Evolutionary conservation across 2,797 vertebrate species (phyloP).

Genomic region (Anguilla marmorata): DNA sequence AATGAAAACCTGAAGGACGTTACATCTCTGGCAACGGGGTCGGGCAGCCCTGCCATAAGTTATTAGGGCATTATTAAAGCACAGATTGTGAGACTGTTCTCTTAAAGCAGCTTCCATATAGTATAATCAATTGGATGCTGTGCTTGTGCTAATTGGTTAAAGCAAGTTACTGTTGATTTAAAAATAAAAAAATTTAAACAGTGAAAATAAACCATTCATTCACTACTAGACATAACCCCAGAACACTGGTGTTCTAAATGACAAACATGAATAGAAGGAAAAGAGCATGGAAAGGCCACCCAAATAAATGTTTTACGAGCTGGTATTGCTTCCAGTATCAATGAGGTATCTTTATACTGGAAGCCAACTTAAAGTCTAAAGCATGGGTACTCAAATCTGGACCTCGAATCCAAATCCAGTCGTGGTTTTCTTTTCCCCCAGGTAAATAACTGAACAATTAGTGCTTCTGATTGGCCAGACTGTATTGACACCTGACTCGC

Average conservation of each 20-base stretch:
- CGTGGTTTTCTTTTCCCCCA: too few relatives aligned
- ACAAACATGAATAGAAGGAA: background rate
- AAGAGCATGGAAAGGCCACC: background rate
- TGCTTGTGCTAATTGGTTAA: background rate
- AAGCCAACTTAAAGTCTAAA: too few relatives aligned
- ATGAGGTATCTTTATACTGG: background rate
- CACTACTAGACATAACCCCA: background rate
- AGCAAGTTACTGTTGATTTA: background rate
- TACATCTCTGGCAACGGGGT: too few relatives aligned
- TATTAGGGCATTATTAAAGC: background rate
- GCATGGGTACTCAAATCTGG: too few relatives aligned
- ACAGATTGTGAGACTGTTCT: background rate
- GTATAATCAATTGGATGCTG: background rate
- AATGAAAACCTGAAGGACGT: too few relatives aligned
- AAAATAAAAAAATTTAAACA: background rate
- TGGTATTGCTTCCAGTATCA: background rate
- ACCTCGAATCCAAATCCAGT: too few relatives aligned
- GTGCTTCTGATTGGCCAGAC: too few relatives aligned
- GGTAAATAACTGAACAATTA: too few relatives aligned
- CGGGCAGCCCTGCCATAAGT: too few relatives aligned
- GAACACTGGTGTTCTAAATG: background rate
- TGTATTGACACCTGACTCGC: too few relatives aligned
- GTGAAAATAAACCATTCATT: background rate
- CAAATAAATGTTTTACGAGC: background rate
- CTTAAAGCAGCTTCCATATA: background rate